Base-by-base conservation (phyloP, 2,888 invertebrate species). In the Onthophagus sagittarius region DNA sequence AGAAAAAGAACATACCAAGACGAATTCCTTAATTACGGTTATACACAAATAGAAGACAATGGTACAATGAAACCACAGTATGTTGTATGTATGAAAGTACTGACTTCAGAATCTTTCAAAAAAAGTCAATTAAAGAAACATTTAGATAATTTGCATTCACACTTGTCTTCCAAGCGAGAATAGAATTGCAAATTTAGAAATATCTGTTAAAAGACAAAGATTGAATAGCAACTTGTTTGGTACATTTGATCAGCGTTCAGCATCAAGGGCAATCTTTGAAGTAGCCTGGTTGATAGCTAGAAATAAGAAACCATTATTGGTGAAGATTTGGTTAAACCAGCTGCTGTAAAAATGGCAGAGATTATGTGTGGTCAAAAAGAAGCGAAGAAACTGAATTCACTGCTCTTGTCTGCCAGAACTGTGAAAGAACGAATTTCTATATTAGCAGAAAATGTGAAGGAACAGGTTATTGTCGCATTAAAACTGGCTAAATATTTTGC, bases 241-340 rank as follows among this genome's bases (percentile, higher is more conserved):
- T 75, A 75, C 74, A 69, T 76, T 75, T 73, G 72, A 77, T 77
- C 74, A 77, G 72, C 73, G 75, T 73, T 76, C 76, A 77, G 77
- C 75, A 75, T 77, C 78, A 78, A 77, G 72, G 77, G 75, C 73
- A 70, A 73, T 73, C 75, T 76, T 77, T 73, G 76, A 77, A 76
- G 74, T 77, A 72, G 74, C 77, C 73, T 76, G 75, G 74, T 75
- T 76, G 75, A 75, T 76, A 73, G 74, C 76, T 62, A 69, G 74
- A 76, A 75, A 75, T 32, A 76, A 76, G 75, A 76, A 77, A 75
- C 74, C 75, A 77, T 72, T 75, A 75, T 76, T 78, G 77, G 76
- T 77, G 75, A 78, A 75, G 72, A 78, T 75, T 78, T 77, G 77
- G 73, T 77, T 76, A 78, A 78, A 77, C 76, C 76, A 77, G 76